These are phyloP conservation scores for Phacellophora camtschatica DNA, from an alignment of 30 jellyfish, hydroid and myxozoan genomes.

Conservation along the genomic window DNA sequence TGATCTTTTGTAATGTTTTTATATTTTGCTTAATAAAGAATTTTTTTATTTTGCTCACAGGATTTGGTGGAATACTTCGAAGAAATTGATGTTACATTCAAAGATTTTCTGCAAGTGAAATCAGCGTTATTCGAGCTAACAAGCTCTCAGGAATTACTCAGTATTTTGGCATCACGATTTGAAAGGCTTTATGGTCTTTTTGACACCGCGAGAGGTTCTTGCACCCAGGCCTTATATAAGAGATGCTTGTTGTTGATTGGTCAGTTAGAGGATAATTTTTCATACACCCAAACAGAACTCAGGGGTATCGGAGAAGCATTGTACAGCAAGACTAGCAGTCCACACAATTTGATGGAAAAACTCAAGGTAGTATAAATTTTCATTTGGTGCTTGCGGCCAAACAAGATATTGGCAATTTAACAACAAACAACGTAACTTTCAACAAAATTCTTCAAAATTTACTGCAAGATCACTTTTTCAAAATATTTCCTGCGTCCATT, in stretches of 20 bases:
- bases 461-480: too few species aligned
- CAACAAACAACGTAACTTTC: too few species aligned
- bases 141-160: background rate
- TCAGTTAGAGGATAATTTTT: conserved; percentile 35
- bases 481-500: too few species aligned
- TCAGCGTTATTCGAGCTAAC: conserved; percentile 9
- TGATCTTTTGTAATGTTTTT: too few species aligned
- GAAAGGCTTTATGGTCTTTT: conserved; percentile 20
- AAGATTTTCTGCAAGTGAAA: conserved; percentile 35
- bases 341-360: conserved; percentile 78
- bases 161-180: conserved; percentile 12
- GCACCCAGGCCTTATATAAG: conserved; percentile 52
- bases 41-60: too few species aligned
- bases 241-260: conserved; percentile 15
- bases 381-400: too few species aligned
- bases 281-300: conserved; percentile 37
- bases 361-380: too few species aligned
- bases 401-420: too few species aligned
- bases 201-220: conserved; percentile 65
- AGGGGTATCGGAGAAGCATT: conserved; percentile 56
- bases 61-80: conserved; percentile 64
- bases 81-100: conserved; percentile 55
- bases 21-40: too few species aligned
- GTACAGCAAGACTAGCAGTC: conserved; percentile 69
- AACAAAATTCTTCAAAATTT: too few species aligned